phyloP scores from a whole-genome alignment of 1,140 invertebrate genomes.

The Ctenoplectra terminalis region DNA sequence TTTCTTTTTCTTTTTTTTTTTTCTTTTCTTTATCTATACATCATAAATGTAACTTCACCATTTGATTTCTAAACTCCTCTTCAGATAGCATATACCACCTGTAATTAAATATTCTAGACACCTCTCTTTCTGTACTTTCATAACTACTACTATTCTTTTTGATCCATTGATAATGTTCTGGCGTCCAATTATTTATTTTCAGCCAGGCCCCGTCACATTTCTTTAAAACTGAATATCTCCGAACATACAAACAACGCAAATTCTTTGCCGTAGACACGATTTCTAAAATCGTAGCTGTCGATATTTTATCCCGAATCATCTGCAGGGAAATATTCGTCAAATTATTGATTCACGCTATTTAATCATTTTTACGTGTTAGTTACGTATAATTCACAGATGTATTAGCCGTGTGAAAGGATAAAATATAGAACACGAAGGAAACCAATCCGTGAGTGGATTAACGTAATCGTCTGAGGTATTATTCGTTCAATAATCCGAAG shows the following conservation, averaged over 20 bases:
- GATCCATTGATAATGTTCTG: constrained; percentile 88
- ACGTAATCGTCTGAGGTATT: neutral
- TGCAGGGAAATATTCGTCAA: constrained; percentile 69
- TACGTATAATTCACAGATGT: constrained; percentile 10
- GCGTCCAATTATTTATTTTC: constrained; percentile 86
- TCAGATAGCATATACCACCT: constrained; percentile 90
- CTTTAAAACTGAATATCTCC: constrained; percentile 89
- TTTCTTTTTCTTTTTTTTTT: neutral
- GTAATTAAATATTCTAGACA: constrained; percentile 87
- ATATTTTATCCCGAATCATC: constrained; percentile 91
- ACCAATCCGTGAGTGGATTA: constrained; percentile 4
- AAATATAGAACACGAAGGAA: neutral
- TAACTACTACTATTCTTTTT: constrained; percentile 85
- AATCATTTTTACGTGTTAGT: neutral
- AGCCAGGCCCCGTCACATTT: constrained; percentile 87
- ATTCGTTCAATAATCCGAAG: neutral
- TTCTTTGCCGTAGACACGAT: constrained; percentile 87
- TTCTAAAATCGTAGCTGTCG: constrained; percentile 90
- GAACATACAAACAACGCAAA: constrained; percentile 86
- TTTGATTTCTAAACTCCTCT: constrained; percentile 86
- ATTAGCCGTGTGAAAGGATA: neutral
- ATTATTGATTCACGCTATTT: neutral
- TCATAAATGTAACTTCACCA: constrained; percentile 72
- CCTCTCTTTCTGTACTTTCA: constrained; percentile 86
- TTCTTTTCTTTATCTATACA: neutral